Percentiles rank a stretch among this genome's conserved stretches.
Evolutionary conservation across 2,888 invertebrate genomes (phyloP).

Genomic region (Parnassius orleans): DNA sequence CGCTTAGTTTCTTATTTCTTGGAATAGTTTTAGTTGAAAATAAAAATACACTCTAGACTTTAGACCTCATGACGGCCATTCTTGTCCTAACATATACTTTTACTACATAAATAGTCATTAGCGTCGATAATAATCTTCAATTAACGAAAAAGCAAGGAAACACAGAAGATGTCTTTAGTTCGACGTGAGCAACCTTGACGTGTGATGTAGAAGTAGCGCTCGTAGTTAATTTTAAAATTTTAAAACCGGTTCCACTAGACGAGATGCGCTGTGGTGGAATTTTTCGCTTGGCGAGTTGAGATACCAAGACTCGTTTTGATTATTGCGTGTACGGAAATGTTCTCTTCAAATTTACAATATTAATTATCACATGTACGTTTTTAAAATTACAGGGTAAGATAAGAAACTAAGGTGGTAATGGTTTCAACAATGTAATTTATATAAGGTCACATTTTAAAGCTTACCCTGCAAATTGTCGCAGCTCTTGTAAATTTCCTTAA

Average conservation of each 20-base stretch:
- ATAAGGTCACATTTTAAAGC: too few species aligned
- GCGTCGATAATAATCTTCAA: too few species aligned
- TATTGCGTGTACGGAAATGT: slow-evolving; percentile 20
- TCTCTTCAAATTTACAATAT: slow-evolving; percentile 2
- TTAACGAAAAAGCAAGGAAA: neutral
- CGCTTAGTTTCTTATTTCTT: too few species aligned
- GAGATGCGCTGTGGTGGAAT: slow-evolving; percentile 62
- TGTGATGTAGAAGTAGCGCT: slow-evolving; percentile 22
- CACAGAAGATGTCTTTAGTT: slow-evolving; percentile 1
- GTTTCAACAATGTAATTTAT: too few species aligned
- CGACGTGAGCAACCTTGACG: slow-evolving; percentile 24
- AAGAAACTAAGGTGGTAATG: too few species aligned
- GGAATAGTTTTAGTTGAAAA: too few species aligned
- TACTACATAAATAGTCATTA: too few species aligned
- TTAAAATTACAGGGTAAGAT: neutral
- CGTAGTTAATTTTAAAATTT: slow-evolving; percentile 43
- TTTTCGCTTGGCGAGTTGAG: slow-evolving; percentile 43
- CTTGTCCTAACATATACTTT: too few species aligned
- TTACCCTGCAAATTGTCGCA: too few species aligned
- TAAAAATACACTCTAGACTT: too few species aligned
- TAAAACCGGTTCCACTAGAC: slow-evolving; percentile 62
- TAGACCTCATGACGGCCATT: too few species aligned
- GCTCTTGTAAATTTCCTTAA: too few species aligned
- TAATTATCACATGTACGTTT: neutral
- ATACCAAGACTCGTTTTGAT: slow-evolving; percentile 19